Base-by-base conservation (phyloP, 2,888 invertebrate species). In the Sphaerophoria rueppellii region DNA sequence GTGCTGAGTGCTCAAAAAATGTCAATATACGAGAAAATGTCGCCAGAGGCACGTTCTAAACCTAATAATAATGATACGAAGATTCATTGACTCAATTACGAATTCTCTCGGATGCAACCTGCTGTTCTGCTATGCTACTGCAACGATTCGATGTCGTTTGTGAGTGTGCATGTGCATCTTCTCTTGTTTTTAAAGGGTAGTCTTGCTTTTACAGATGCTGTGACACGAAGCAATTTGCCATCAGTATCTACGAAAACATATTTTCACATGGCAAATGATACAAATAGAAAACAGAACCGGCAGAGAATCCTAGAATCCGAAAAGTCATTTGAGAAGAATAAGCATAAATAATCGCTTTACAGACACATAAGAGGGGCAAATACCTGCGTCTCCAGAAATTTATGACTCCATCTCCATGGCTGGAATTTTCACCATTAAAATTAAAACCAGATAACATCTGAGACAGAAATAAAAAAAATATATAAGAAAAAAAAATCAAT, bases 1-100 rank as follows among this genome's bases (percentile, higher is more conserved):
- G 16, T 4, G 35, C 4, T 35, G 7, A 37, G 12, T 9, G 12
- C 37, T 16, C 24, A 35, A 7, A 11, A 32, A 35, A 55, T 60
- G 50, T 24, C 43, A 70, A 74, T 65, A 50, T 71, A 14, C 55
- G 61, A 83, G 61, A 70, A 77, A 60, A 77, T 77, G 76, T 81
- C 81, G 81, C 85, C 70, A 77, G 43, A 81, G 73, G 81, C 85
- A 85, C 85, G 85, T 85, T 77, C 70, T 70, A 50, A 77, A 85
- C 81, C 77, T 85, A 85, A 85, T 85, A 85, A 85, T 85, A 85
- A 85, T 85, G 81, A 85, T 81, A 61, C 76, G 73, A 77, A 81
- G 81, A 85, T 77, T 81, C 81, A 85, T 85, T 85, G 85, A 85
- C 85, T 85, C 81, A 81, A 85, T 85, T 85, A 85, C 70, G 81